Evolutionary conservation across 2,888 invertebrate species (phyloP).

Genomic region (Epirrhoe alternata): DNA sequence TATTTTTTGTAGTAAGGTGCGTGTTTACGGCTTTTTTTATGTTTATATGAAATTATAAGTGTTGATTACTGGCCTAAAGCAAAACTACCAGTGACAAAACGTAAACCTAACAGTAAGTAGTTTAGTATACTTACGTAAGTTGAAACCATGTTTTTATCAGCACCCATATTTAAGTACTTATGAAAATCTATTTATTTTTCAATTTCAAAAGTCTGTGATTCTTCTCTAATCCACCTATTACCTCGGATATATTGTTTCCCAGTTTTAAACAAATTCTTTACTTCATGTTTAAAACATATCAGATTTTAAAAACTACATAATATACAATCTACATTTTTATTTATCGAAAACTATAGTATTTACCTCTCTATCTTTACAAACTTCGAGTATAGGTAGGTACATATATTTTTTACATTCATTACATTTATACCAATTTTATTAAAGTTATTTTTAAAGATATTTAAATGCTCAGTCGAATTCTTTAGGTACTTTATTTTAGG

Average conservation of each 20-base stretch:
- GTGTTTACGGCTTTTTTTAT: too few relatives aligned
- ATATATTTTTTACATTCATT: conserved; percentile 28
- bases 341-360: conserved; percentile 25
- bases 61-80: background rate
- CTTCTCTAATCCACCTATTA: conserved; percentile 23
- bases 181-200: conserved; percentile 13
- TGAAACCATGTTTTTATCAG: background rate
- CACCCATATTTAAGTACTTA: background rate
- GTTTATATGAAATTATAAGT: background rate
- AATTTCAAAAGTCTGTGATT: conserved; percentile 31
- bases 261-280: conserved; percentile 25
- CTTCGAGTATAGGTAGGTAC: conserved; percentile 10
- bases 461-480: conserved; percentile 12
- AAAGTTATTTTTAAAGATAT: conserved; percentile 13
- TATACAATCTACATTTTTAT: conserved; percentile 25
- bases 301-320: conserved; percentile 27
- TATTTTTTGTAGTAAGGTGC: too few relatives aligned
- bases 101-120: too few relatives aligned
- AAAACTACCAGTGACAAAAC: background rate
- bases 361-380: conserved; percentile 22
- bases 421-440: conserved; percentile 8
- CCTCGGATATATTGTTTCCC: conserved; percentile 19
- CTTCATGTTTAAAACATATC: conserved; percentile 38
- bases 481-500: conserved; percentile 26
- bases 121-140: too few relatives aligned